Base-by-base conservation (phyloP, 2,797 vertebrate genomes). In the Hipposideros larvatus region DNA sequence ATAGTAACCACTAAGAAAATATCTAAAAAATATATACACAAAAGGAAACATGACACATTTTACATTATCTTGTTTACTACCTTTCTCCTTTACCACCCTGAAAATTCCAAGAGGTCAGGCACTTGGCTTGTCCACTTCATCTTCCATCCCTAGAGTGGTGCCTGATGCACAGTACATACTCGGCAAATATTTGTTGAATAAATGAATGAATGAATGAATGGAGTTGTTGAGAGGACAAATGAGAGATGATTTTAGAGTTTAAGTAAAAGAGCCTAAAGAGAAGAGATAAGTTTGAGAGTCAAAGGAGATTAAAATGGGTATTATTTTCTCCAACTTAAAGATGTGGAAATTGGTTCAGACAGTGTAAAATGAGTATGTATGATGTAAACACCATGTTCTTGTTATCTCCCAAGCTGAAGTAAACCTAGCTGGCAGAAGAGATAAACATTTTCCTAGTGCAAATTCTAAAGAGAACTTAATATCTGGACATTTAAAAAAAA, bases 291-390 rank as follows among this genome's bases (percentile, higher is more conserved):
- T 70, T 43, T 88, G 41, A 94, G 91, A 94, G 85, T 86, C 41
- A 74, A 79, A 94, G 74, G 11, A 83, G 31, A 95, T 79, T 90
- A 95, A 83, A 82, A 63, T 83, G 31, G 24, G 73, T 71, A 85
- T 84, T 63, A n/a, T n/a, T 87, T 75, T 85, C 77, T 71, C 31
- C 21, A 85, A 65, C 15, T 31, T 82, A 92, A 80, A 92, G 66
- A 94, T 51, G 70, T 73, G 31, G 21, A 88, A 57, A 86, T 82
- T 77, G 79, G 43, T 55, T 95, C 48, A 53, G 94, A 53, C 22
- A 65, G n/a, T 13, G 61, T 57, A 19, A 94, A 82, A 66, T 83
- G 48, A 89, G 24, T 73, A 66, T 24, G 16, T 90, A 61, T 31
- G 71, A 77, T 7, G 24, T 37, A 82, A 26, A 94, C 0, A 28